Base-by-base conservation (phyloP, 2,888 invertebrate genomes). In the Cactoblastis cactorum region DNA sequence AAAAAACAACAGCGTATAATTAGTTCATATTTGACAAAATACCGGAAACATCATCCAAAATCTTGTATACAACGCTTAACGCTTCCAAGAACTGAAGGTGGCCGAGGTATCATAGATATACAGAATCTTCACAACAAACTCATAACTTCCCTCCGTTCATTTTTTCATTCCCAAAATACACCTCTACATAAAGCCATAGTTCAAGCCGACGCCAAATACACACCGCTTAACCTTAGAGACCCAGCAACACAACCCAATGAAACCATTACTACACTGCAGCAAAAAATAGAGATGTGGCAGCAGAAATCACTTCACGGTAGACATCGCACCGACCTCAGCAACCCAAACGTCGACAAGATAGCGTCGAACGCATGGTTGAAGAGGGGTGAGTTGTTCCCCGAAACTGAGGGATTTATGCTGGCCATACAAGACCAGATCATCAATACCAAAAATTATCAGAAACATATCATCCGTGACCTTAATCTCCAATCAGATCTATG, bases 381-480 rank as follows among this genome's bases (percentile, higher is more conserved):
- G 6, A 24, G 3, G 11, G 43, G 24, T 3, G 14, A n/a, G 15
- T 2, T 43, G 8, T 43, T 43, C 11, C 43, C 43, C 0, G 22
- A 39, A 19, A 39, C 39, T n/a, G 39, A 39, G 9, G 51, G 51
- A 14, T 51, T 51, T 15, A 12, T 43, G 14, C 11, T 43, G 1
- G 43, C 43, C 2, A 43, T 43, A 12, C 43, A 43, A 14, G 43
- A 43, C 14, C 12, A 43, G 12, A 18, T 14, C 3, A 43, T 43
- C 0, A 14, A 17, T n/a, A 18, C 38, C 11, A 18, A 11, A 18
- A 38, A 38, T 18, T 38, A 38, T 11, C 18, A 1, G 4, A 38
- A 38, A 38, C 11, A 38, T 19, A 38, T 18, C 9, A 38, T 38
- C 9, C 18, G 19, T 18, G 38, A 38, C 18, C 2, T 9, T 6